Percentiles rank a stretch among this genome's conserved stretches.
phyloP scores from a whole-genome alignment of 2,888 invertebrate genomes.

The Drosophila hamatofila region DNA sequence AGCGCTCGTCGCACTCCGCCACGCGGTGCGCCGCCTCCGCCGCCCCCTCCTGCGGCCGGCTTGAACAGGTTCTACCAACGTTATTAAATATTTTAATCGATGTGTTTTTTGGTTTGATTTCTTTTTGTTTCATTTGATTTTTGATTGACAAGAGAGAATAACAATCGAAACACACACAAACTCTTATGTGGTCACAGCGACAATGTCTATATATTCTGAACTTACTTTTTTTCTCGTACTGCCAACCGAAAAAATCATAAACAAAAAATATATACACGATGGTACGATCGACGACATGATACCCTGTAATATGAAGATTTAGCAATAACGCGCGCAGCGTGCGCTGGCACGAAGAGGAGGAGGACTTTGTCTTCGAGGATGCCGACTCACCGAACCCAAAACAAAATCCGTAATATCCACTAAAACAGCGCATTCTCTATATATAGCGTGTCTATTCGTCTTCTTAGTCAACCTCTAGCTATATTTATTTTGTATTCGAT shows the following conservation, averaged over 20 bases:
- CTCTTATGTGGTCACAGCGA: slow-evolving; percentile 78
- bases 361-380: slow-evolving; percentile 84
- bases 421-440: slow-evolving; percentile 19
- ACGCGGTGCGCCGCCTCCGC: slow-evolving; percentile 83
- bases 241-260: slow-evolving; percentile 33
- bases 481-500: slow-evolving; percentile 53
- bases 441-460: neutral
- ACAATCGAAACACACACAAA: slow-evolving; percentile 70
- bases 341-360: slow-evolving; percentile 82
- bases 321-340: slow-evolving; percentile 80
- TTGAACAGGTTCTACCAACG: slow-evolving; percentile 84
- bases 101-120: slow-evolving; percentile 54
- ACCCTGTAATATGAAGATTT: slow-evolving; percentile 53
- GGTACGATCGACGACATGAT: slow-evolving; percentile 16
- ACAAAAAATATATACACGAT: neutral
- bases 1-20: slow-evolving; percentile 84
- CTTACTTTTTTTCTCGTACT: slow-evolving; percentile 66
- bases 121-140: slow-evolving; percentile 55
- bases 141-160: slow-evolving; percentile 55
- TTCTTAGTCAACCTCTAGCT: slow-evolving; percentile 7
- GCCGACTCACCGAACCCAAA: slow-evolving; percentile 75
- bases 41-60: slow-evolving; percentile 81
- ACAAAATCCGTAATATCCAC: slow-evolving; percentile 53
- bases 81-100: slow-evolving; percentile 71
- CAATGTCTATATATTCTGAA: slow-evolving; percentile 75